Evolutionary conservation across 2,113 vertebrate species (phyloP).

Genomic region (Capricornis sumatraensis): DNA sequence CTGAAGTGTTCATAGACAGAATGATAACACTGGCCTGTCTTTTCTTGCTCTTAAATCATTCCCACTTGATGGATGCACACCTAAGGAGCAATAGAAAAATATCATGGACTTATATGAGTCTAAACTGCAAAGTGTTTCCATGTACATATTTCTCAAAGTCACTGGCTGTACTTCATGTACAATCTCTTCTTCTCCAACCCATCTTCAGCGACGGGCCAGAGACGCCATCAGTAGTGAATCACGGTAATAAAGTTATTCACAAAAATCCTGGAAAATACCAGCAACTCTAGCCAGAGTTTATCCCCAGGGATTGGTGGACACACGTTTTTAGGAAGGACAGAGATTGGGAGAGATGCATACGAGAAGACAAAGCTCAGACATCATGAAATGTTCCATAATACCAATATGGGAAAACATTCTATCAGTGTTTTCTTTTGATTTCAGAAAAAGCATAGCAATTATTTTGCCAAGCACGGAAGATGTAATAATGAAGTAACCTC

Average conservation of each 20-base stretch:
- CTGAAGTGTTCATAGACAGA: neutral
- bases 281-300: neutral
- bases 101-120: fast-evolving
- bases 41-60: neutral
- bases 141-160: neutral
- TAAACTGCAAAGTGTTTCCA: neutral
- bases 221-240: neutral
- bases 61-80: neutral
- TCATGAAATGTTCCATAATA: neutral
- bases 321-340: neutral
- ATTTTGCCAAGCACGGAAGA: conserved; percentile 56
- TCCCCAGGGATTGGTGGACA: neutral
- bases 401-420: neutral
- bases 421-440: conserved; percentile 33
- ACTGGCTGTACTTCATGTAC: fast-evolving
- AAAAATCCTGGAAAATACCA: neutral
- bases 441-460: conserved; percentile 33
- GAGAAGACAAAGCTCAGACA: neutral
- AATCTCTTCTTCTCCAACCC: neutral
- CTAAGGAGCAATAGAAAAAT: neutral
- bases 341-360: neutral
- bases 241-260: neutral
- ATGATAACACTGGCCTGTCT: neutral
- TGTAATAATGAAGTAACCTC: conserved; percentile 33
- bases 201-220: neutral